Base-by-base conservation (phyloP, 2,797 vertebrate species). In the Ispidina picta region DNA sequence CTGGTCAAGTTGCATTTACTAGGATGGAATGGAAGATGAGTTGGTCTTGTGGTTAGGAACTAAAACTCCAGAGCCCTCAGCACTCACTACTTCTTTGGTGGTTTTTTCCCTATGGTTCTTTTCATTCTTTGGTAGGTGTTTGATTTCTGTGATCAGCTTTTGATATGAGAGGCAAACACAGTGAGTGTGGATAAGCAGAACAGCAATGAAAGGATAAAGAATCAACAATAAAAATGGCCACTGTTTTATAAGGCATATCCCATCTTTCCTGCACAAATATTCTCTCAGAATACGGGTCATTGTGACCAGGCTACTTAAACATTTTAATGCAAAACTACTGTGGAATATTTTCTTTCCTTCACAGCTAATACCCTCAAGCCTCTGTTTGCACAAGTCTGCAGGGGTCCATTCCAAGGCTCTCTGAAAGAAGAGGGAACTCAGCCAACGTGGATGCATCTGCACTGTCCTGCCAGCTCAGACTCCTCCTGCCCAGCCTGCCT, bases 371-470 rank as follows among this genome's bases (percentile, higher is more conserved):
- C 80, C 35, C 46, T 82, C 37, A 49, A 74, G 78, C 62, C 39
- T 94, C 46, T 81, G 58, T 95, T 95, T 96, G 66, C 44, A 9
- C 5, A 93, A 83, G 85, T 70, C 41, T 96, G 64, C 20, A 54
- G 26, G 17, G 59, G 29, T 33, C 46, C 21, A 52, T 66, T 87
- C 74, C 59, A 81, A 82, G 66, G 72, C 19, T 78, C 41, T 22
- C 48, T 68, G 64, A 83, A 95, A 71, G 33, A 70, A 78, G 79
- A 87, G 18, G 46, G 70, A 92, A 75, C 54, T 78, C 46, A 13
- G 63, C 41, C 55, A 64, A 22, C 10, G 5, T 10, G 44, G 77
- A 14, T 25, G 13, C 74, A 64, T 25, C 54, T 68, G 52, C 28
- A 16, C 35, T 51, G 49, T 35, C 54, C 65, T 71, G 65, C 26